These are phyloP conservation scores for Aphis craccivora DNA, from an alignment of 1,140 invertebrate genomes.

Conservation along the genomic window DNA sequence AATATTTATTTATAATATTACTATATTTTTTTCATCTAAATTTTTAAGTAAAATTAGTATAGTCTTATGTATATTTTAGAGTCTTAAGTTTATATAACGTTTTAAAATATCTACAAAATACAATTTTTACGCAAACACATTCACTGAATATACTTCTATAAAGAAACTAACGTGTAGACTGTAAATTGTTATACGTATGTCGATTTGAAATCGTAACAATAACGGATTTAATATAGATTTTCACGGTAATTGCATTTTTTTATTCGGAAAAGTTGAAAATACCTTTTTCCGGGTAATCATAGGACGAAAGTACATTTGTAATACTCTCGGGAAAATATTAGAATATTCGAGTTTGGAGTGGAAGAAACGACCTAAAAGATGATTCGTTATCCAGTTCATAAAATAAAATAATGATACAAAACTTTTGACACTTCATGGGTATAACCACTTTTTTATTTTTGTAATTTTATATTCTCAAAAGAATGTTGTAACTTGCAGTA, in stretches of 20 bases:
- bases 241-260: neutral
- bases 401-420: constrained; percentile 50
- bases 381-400: constrained; percentile 48
- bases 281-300: neutral
- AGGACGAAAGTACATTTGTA: neutral
- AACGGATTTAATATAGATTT: constrained; percentile 10
- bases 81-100: neutral
- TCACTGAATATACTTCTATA: neutral
- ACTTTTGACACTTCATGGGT: constrained; percentile 46
- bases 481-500: constrained; percentile 22
- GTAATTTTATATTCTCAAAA: constrained; percentile 34
- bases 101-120: neutral
- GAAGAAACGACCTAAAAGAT: constrained; percentile 44
- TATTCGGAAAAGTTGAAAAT: neutral
- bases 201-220: neutral
- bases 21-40: neutral
- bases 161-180: neutral
- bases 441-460: constrained; percentile 41
- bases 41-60: too few species aligned
- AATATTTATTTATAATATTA: neutral
- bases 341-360: constrained; percentile 33
- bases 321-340: constrained; percentile 22
- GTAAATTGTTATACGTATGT: neutral
- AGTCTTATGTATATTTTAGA: too few species aligned
- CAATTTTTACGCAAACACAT: neutral